These are phyloP conservation scores for Molossus molossus DNA, from an alignment of 2,797 vertebrate species.

Conservation along the genomic window DNA sequence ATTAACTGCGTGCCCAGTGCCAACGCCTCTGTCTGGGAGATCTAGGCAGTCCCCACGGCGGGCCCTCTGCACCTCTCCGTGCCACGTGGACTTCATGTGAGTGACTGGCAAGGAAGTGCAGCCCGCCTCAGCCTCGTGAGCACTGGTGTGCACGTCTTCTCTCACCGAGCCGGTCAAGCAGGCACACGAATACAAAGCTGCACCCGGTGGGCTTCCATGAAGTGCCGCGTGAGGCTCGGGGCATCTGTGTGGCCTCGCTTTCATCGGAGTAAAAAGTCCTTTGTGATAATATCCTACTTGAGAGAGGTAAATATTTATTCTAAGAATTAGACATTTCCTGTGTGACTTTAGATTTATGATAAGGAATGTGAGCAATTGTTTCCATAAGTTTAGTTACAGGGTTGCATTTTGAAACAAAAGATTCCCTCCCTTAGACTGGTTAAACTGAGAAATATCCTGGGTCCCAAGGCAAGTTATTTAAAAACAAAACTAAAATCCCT, in stretches of 20 bases:
- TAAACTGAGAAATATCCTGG: neutral
- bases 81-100: no score
- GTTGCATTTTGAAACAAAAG: slow-evolving; percentile 61
- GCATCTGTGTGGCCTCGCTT: neutral
- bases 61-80: neutral
- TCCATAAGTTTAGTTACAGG: slow-evolving; percentile 51
- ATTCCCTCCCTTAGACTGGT: neutral
- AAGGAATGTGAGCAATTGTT: slow-evolving; percentile 43
- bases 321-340: slow-evolving; percentile 77
- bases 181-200: neutral
- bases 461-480: slow-evolving; percentile 6
- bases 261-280: slow-evolving; percentile 44
- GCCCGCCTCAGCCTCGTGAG: fast-evolving
- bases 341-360: slow-evolving; percentile 71
- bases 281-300: slow-evolving; percentile 56
- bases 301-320: slow-evolving; percentile 75
- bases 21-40: neutral
- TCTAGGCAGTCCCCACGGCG: fast-evolving
- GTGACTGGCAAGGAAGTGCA: neutral
- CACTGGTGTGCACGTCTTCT: neutral
- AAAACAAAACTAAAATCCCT: neutral
- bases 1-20: neutral
- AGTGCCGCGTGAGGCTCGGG: neutral
- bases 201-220: neutral
- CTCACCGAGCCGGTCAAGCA: neutral